phyloP scores from a whole-genome alignment of 2,113 vertebrate genomes.

The Psephotus haematonotus region DNA sequence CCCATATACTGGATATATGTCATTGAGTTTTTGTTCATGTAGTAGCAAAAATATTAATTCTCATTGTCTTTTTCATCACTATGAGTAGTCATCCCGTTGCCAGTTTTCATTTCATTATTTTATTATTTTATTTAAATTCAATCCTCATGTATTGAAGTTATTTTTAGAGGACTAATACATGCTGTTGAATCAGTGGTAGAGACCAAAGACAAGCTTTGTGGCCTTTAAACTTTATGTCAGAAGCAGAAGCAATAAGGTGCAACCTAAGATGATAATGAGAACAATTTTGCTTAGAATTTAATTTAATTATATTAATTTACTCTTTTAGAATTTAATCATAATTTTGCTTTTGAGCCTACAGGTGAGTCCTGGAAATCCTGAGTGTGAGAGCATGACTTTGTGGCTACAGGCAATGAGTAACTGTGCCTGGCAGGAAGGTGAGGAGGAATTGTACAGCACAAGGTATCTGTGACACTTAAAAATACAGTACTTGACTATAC shows the following conservation, averaged over 20 bases:
- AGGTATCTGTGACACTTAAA: neutral
- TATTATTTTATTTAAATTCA: neutral
- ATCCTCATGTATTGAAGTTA: neutral
- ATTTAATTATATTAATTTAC: neutral
- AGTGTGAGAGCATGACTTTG: neutral
- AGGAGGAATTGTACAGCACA: neutral
- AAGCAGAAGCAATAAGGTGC: neutral
- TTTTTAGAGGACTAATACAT: neutral
- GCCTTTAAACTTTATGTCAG: neutral
- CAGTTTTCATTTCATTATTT: neutral
- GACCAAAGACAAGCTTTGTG: neutral
- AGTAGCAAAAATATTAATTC: neutral
- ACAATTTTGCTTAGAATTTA: neutral
- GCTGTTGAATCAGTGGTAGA: neutral
- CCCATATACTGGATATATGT: neutral
- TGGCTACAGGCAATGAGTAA: rapidly evolving
- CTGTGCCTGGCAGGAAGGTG: rapidly evolving
- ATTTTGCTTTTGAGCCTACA: neutral
- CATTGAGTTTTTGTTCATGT: neutral
- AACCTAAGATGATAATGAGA: neutral
- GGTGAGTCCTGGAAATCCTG: neutral
- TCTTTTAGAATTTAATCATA: neutral
- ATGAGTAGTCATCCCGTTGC: neutral
- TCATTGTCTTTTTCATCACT: neutral
- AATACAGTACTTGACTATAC: neutral